A percentile compares a stretch with the other conserved stretches of the same genome.
These are phyloP conservation scores for Epirrita christyi DNA, from an alignment of 2,888 invertebrate genomes.

Conservation along the genomic window DNA sequence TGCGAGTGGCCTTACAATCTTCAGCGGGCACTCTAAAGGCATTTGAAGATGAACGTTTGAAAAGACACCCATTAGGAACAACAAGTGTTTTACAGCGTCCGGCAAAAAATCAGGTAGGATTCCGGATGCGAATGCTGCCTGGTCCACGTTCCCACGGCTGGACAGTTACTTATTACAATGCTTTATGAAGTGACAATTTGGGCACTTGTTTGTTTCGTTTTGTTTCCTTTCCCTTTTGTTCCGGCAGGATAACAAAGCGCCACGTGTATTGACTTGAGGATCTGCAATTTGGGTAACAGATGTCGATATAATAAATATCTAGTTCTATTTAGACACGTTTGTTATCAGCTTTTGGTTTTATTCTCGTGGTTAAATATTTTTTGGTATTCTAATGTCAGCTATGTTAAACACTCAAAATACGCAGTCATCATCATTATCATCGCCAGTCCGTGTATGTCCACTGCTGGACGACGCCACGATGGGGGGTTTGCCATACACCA, in stretches of 20 bases:
- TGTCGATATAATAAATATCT: too few species aligned
- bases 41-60: conserved; percentile 46
- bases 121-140: conserved; percentile 75
- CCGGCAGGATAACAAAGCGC: conserved; percentile 64
- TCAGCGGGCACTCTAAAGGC: conserved; percentile 55
- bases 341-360: conserved; percentile 35
- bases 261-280: conserved; percentile 59
- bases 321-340: conserved; percentile 44
- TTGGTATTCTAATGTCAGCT: too few species aligned
- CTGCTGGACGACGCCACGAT: too few species aligned
- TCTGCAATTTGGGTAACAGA: conserved; percentile 60
- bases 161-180: conserved; percentile 59
- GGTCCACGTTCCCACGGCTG: conserved; percentile 71
- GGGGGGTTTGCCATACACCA: too few species aligned
- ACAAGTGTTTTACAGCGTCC: conserved; percentile 74
- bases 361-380: too few species aligned
- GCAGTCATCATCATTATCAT: too few species aligned
- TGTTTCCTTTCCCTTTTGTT: conserved; percentile 59
- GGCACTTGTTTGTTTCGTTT: conserved; percentile 60
- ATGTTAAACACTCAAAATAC: too few species aligned
- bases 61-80: conserved; percentile 64
- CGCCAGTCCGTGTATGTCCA: too few species aligned
- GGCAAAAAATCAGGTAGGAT: conserved; percentile 70
- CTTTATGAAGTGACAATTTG: conserved; percentile 73
- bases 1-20: conserved; percentile 16